Evolutionary conservation across 2,797 vertebrate species (phyloP), one percentile per base, ranked within the genome.

Genomic region (Chelon auratus): DNA sequence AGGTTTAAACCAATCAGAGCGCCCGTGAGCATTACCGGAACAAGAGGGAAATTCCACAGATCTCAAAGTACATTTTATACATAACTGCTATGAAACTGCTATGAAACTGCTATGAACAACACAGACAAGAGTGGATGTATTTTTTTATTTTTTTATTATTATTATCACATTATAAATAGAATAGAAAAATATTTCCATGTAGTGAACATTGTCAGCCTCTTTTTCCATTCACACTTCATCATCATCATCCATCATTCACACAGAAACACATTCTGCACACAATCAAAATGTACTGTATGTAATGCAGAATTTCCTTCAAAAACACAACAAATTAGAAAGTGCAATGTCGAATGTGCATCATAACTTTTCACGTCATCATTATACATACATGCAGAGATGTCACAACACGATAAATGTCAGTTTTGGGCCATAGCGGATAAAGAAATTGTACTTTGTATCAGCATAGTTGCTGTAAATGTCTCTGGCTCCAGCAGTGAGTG

Each of bases 41-140:
- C 30, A 33, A 18, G 13, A 36, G 89, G 92, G 90, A 89, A 93
- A 91, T 93, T 94, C 93, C 92, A 81, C 62, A n/a, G 26, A 50
- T 68, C 39, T 64, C 20, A 52, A 50, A 52, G 18, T 2, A n/a
- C 9, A 14, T 50, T 2, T 9, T 33, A 20, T n/a, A 15, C 47
- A 37, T 5, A 26, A 26, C 24, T 26, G 24, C 24, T 26, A 26
- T 2, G 24, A 26, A 24, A 24, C 24, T 45, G n/a, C n/a, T n/a
- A 62, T 54, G 67, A 83, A 75, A 56, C n/a, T 33, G 18, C 22
- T 22, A 1, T 18, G n/a, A 26, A 72, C 9, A 36, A 37, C 7
- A 20, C 15, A 36, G 0, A n/a, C n/a, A 45, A 30, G 6, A 43
- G 22, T 22, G 11, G n/a, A 3, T 50, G 0, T 3, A 0, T 15